A percentile compares a stretch with the other conserved stretches of the same genome.
These are phyloP conservation scores for Tetragnatha montana DNA, from an alignment of 2,888 invertebrate species.

Conservation along the genomic window DNA sequence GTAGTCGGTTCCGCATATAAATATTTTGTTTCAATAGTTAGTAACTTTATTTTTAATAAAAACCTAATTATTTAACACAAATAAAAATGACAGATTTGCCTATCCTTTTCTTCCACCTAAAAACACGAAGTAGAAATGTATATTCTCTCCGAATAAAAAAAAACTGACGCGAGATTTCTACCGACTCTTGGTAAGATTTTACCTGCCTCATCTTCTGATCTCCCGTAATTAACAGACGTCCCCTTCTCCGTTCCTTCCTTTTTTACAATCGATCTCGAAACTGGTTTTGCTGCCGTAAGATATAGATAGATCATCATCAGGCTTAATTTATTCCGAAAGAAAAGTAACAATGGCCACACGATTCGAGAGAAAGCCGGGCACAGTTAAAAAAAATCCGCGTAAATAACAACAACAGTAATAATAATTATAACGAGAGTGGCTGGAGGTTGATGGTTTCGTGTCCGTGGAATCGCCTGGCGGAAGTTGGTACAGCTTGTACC, in stretches of 20 bases:
- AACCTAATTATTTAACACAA: too few relatives aligned
- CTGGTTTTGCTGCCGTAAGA: not conserved
- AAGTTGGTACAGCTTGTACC: not conserved
- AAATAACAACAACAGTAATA: not conserved
- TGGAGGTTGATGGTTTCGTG: not conserved
- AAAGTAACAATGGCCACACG: slow-evolving; percentile 33
- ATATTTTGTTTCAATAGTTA: too few relatives aligned
- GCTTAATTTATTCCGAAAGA: slow-evolving; percentile 38
- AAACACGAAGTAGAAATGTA: too few relatives aligned
- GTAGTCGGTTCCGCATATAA: too few relatives aligned
- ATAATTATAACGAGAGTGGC: not conserved
- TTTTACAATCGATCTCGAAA: not conserved
- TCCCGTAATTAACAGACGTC: too few relatives aligned
- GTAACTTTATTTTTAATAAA: too few relatives aligned
- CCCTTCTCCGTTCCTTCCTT: not conserved
- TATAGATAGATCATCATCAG: slow-evolving; percentile 7
- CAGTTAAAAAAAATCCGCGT: not conserved
- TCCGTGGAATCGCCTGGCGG: not conserved
- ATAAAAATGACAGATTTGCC: too few relatives aligned
- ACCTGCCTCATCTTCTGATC: too few relatives aligned
- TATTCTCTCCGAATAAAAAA: too few relatives aligned
- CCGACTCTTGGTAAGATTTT: too few relatives aligned
- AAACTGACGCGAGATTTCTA: too few relatives aligned
- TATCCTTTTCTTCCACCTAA: too few relatives aligned
- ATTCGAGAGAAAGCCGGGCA: slow-evolving; percentile 3